A percentile compares a stretch with the other conserved stretches of the same genome.
These are phyloP conservation scores for Oncorhynchus kisutch DNA, from an alignment of 2,113 vertebrate genomes.

Conservation along the genomic window DNA sequence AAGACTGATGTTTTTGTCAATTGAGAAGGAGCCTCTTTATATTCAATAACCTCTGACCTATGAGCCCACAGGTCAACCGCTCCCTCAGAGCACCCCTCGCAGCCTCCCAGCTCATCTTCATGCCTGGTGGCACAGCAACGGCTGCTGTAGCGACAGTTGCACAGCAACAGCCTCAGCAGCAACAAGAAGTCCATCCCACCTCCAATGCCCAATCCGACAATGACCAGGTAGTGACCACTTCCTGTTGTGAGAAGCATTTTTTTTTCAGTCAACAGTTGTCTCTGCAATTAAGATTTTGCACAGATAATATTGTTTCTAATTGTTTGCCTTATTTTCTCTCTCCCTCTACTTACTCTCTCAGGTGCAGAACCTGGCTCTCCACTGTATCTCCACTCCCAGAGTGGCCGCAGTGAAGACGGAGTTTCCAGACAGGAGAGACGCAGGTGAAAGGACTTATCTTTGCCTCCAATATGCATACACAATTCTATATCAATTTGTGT, in stretches of 20 bases:
- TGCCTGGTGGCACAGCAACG: slow-evolving; percentile 93
- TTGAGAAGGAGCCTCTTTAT: neutral
- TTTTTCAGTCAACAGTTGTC: neutral
- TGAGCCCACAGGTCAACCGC: slow-evolving; percentile 72
- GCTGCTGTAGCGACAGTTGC: slow-evolving; percentile 80
- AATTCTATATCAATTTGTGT: neutral
- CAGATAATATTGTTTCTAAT: no score
- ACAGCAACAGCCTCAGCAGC: slow-evolving; percentile 75
- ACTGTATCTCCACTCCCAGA: slow-evolving; percentile 66
- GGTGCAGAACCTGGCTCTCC: slow-evolving; percentile 78
- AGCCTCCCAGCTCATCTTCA: slow-evolving; percentile 94
- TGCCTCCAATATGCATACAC: neutral
- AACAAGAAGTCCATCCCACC: slow-evolving; percentile 82
- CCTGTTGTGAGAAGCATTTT: neutral
- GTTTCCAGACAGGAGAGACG: slow-evolving; percentile 72
- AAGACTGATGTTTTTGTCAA: neutral
- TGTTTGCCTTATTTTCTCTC: neutral
- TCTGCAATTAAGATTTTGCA: neutral
- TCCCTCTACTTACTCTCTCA: slow-evolving; percentile 11
- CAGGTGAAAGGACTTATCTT: slow-evolving; percentile 17
- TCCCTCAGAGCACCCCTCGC: slow-evolving; percentile 82
- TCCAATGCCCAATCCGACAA: slow-evolving; percentile 83
- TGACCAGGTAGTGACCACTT: slow-evolving; percentile 80
- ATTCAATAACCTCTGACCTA: no score
- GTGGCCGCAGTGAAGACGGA: slow-evolving; percentile 70